Percentiles rank a stretch among this genome's conserved stretches.
Conservation (phyloP, 1,140 invertebrate genomes). For the Calycopis cecrops region DNA sequence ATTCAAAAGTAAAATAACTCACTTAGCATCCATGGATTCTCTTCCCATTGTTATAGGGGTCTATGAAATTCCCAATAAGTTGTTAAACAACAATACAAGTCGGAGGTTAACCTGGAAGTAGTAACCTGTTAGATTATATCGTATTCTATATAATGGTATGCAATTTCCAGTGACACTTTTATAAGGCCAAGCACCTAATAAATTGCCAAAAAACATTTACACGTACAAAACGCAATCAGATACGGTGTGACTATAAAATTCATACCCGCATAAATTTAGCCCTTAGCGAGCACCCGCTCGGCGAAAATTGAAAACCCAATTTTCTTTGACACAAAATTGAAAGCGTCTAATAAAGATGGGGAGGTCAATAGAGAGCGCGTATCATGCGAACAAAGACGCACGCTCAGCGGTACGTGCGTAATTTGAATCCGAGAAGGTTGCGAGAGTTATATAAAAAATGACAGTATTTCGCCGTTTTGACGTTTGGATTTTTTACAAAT, state of each 20-base stretch:
- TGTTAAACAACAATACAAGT: no score
- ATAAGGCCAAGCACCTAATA: slow-evolving; percentile 10
- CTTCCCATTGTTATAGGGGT: no score
- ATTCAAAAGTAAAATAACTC: no score
- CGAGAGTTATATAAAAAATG: neutral
- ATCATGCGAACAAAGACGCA: slow-evolving; percentile 24
- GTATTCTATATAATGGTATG: no score
- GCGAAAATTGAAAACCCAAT: slow-evolving; percentile 37
- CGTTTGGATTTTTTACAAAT: neutral
- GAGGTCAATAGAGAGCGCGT: slow-evolving; percentile 31
- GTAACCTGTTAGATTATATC: no score
- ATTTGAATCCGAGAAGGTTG: slow-evolving; percentile 17
- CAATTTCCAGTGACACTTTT: neutral
- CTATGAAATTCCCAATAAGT: no score
- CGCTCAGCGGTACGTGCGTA: slow-evolving; percentile 23
- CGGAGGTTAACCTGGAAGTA: no score
- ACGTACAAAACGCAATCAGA: slow-evolving; percentile 31
- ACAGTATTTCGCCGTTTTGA: neutral
- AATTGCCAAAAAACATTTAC: slow-evolving; percentile 23
- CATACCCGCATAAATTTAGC: slow-evolving; percentile 30
- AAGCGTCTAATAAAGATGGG: slow-evolving; percentile 30
- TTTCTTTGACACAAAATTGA: slow-evolving; percentile 33
- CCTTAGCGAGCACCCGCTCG: slow-evolving; percentile 22
- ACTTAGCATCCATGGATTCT: no score
- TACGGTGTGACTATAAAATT: slow-evolving; percentile 33